Evolutionary conservation across 2,797 vertebrate genomes (phyloP).

Genomic region (Myiotriccus ornatus): DNA sequence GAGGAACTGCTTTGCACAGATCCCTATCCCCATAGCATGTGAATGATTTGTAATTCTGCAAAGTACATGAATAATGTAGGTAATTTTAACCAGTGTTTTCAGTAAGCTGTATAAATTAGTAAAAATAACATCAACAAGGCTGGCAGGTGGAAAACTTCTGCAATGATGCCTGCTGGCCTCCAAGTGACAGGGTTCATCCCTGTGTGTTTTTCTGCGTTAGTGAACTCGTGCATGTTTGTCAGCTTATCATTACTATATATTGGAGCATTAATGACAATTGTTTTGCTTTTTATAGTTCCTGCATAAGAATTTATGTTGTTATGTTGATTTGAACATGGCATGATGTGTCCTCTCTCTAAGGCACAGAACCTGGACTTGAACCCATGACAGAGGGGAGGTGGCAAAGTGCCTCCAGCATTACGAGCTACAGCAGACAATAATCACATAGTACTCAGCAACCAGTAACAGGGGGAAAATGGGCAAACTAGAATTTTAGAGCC

Average conservation of each 20-base stretch:
- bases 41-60: not conserved
- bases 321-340: not conserved
- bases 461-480: not conserved
- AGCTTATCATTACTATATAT: not conserved
- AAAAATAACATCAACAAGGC: not conserved
- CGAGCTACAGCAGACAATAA: not conserved
- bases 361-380: not conserved
- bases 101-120: not conserved
- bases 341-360: not conserved
- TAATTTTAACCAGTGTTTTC: not conserved
- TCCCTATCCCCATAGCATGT: not conserved
- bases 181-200: accelerated
- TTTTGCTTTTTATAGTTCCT: not conserved
- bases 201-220: not conserved
- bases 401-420: not conserved
- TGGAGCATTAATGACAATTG: not conserved
- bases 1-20: not conserved
- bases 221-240: not conserved
- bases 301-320: not conserved
- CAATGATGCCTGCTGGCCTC: not conserved
- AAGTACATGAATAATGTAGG: not conserved
- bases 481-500: not conserved
- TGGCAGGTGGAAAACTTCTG: not conserved
- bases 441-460: not conserved
- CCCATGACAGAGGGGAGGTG: not conserved